Evolutionary conservation across 2,113 vertebrate genomes (phyloP), one percentile per base, ranked within the genome.

Genomic region (Eretmochelys imbricata): DNA sequence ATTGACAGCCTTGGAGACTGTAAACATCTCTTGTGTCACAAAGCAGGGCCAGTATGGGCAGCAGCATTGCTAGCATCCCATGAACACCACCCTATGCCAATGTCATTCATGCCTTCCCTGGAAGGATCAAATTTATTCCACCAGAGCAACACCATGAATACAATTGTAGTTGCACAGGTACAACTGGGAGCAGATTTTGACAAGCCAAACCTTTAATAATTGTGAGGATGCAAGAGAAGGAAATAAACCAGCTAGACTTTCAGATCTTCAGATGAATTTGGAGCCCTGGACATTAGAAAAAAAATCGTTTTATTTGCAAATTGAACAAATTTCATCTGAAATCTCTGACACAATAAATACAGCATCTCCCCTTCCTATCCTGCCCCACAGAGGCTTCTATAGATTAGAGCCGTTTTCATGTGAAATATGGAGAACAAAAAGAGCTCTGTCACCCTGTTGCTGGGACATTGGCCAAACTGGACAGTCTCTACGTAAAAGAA

Each of bases 11-110:
- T 51, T 35, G 31, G 25, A 84, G 10, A 76, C 46, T 53, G 79
- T 42, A 46, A 3, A 0, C 10, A 55, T 69, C 90, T 72, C 59
- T 48, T 22, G 11, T 19, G 55, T 27, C 3, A 78, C 19, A 5
- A 13, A 87, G 57, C 50, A 86, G 55, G 3, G 59, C 6, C 0
- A 0, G 31, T 17, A 25, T 25, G 29, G 75, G 17, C 69, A 91
- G 51, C 3, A 82, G 31, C 46, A 57, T 2, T n/a, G 50, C 38
- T 84, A 89, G 25, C 0, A 42, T 3, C 5, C 25, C 25, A 31
- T 54, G 54, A 82, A 62, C 53, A 35, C 42, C 35, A 22, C 0
- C 51, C 6, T 11, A 83, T 0, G 3, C 29, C 20, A 85, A 27
- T 46, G 46, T 17, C 69, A 22, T 3, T 53, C 8, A 35, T 46